Percentiles rank a stretch among this genome's conserved stretches.
Evolutionary conservation across 2,113 vertebrate genomes (phyloP).

Genomic region (Neogobius melanostomus): DNA sequence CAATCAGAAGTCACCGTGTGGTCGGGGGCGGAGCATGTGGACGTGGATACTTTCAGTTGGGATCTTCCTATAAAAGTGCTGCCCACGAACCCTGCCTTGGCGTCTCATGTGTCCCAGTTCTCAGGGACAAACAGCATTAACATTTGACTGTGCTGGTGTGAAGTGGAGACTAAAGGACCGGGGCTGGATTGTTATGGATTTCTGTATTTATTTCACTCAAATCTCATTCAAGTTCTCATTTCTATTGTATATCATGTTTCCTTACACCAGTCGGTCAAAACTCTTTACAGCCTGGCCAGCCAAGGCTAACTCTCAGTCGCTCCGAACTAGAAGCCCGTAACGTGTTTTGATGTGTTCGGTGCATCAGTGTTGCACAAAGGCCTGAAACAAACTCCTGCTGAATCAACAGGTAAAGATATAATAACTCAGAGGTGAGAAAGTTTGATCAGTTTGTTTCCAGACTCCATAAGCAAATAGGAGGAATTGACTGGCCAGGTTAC

Average conservation of each 20-base stretch:
- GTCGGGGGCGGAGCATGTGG: conserved; percentile 88
- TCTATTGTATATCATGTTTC: conserved; percentile 11
- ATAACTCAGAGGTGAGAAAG: no score
- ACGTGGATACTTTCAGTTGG: conserved; percentile 98
- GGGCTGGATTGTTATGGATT: not conserved
- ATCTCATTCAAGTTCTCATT: not conserved
- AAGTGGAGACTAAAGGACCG: not conserved
- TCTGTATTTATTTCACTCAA: conserved; percentile 46
- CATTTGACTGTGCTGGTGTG: conserved; percentile 76
- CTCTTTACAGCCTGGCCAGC: no score
- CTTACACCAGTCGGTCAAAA: not conserved
- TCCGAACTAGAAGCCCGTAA: no score
- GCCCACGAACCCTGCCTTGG: conserved; percentile 91
- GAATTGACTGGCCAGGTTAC: no score
- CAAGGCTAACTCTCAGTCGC: no score
- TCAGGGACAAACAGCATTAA: conserved; percentile 88
- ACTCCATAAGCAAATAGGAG: no score
- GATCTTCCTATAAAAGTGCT: conserved; percentile 95
- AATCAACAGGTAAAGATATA: no score
- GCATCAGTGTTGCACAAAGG: no score
- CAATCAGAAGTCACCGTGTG: conserved; percentile 86
- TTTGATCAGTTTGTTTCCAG: no score
- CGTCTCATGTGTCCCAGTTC: conserved; percentile 89
- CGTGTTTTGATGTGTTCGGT: no score
- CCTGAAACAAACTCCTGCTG: no score